phyloP scores from a whole-genome alignment of 2,113 vertebrate genomes.

The Takifugu bimaculatus region DNA sequence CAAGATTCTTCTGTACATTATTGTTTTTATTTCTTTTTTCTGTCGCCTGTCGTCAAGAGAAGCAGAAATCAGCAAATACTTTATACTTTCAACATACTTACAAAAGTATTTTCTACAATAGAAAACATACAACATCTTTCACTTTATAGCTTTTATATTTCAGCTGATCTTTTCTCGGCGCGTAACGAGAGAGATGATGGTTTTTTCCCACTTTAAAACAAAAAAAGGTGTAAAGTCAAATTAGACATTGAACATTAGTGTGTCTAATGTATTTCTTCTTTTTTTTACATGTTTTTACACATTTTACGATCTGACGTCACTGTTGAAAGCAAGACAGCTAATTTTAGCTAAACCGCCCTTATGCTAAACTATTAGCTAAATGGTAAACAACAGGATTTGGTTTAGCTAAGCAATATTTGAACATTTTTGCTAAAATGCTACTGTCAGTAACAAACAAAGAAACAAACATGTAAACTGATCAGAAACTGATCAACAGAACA shows the following conservation, averaged over 20 bases:
- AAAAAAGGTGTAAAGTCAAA: neutral
- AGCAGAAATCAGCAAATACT: constrained; percentile 81
- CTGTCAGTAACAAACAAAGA: neutral
- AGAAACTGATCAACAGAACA: too few relatives aligned
- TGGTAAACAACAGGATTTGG: neutral
- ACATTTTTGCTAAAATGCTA: neutral
- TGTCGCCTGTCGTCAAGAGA: constrained; percentile 72
- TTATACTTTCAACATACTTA: constrained; percentile 93
- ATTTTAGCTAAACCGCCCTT: neutral
- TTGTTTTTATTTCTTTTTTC: constrained; percentile 85
- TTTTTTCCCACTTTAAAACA: constrained; percentile 15
- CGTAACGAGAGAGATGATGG: constrained; percentile 45
- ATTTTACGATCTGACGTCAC: neutral
- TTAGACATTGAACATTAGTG: constrained; percentile 14
- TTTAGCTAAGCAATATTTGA: neutral
- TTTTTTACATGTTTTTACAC: neutral
- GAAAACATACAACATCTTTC: constrained; percentile 91
- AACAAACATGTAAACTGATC: too few relatives aligned
- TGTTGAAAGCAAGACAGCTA: constrained; percentile 32
- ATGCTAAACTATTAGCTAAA: neutral
- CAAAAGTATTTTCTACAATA: constrained; percentile 96
- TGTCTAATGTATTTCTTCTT: neutral
- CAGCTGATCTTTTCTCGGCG: constrained; percentile 70
- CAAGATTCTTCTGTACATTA: constrained; percentile 96
- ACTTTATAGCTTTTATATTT: constrained; percentile 77